Conservation (phyloP, 2,113 vertebrate species). For the Serinus canaria region DNA sequence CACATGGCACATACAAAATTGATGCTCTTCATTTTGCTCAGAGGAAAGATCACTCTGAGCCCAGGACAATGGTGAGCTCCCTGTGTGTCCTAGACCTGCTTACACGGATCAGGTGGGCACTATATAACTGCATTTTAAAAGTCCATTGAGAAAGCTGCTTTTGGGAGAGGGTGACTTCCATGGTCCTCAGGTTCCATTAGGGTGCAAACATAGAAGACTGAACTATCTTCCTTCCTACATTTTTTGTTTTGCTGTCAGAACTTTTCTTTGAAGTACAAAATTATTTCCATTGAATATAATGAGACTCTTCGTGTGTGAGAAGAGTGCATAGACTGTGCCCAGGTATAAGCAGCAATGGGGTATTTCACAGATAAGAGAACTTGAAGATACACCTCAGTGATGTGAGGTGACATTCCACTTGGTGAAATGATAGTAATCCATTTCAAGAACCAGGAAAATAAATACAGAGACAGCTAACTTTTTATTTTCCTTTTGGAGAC, state of each 20-base stretch:
- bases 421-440: not conserved
- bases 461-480: not conserved
- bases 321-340: not conserved
- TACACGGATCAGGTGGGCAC: not conserved
- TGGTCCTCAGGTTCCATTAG: not conserved
- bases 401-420: not conserved
- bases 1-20: not conserved
- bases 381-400: not conserved
- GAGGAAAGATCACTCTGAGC: not conserved
- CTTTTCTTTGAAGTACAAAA: not conserved
- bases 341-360: not conserved
- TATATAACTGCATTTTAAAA: not conserved
- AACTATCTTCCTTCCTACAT: not conserved
- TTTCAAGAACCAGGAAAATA: not conserved
- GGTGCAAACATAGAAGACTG: not conserved
- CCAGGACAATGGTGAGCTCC: not conserved
- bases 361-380: not conserved
- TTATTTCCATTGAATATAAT: not conserved
- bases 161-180: not conserved
- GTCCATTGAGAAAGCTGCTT: not conserved
- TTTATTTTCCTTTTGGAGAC: not conserved
- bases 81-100: not conserved
- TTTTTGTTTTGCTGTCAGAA: not conserved
- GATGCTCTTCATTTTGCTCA: not conserved
- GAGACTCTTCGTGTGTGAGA: not conserved